A percentile compares a stretch with the other conserved stretches of the same genome.
phyloP scores from a whole-genome alignment of 2,113 vertebrate genomes.

The Aviceda subcristata region DNA sequence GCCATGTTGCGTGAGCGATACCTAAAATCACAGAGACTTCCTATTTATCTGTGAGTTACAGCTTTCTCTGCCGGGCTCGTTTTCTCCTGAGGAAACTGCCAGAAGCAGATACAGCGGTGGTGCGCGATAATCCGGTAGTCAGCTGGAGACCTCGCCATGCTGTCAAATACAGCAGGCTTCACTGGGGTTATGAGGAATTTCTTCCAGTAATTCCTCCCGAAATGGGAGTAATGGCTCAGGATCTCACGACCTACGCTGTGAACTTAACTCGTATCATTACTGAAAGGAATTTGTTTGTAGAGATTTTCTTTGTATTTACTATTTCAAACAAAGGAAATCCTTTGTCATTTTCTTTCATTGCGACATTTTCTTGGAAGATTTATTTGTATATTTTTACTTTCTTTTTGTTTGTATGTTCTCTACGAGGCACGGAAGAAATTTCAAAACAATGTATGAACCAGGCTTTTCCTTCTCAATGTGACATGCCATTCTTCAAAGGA shows the following conservation, averaged over 20 bases:
- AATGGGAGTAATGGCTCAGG: not conserved
- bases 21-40: not conserved
- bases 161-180: not conserved
- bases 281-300: conserved; percentile 22
- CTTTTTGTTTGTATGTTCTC: conserved; percentile 8
- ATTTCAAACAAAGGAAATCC: conserved; percentile 44
- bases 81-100: not conserved
- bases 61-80: not conserved
- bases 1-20: not conserved
- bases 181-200: not conserved
- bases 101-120: not conserved
- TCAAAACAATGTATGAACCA: not conserved
- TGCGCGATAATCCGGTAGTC: not conserved
- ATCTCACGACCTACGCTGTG: not conserved
- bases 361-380: conserved; percentile 20
- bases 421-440: not conserved
- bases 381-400: conserved; percentile 40
- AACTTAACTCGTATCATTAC: not conserved
- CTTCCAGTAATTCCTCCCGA: not conserved
- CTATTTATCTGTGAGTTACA: not conserved
- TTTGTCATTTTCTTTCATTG: not conserved
- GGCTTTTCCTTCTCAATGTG: not conserved
- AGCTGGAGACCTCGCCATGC: not conserved
- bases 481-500: not conserved
- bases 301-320: conserved; percentile 15